Percentiles rank a stretch among this genome's conserved stretches.
Conservation (phyloP, 2,113 vertebrate species). For the Dasyprocta punctata region DNA sequence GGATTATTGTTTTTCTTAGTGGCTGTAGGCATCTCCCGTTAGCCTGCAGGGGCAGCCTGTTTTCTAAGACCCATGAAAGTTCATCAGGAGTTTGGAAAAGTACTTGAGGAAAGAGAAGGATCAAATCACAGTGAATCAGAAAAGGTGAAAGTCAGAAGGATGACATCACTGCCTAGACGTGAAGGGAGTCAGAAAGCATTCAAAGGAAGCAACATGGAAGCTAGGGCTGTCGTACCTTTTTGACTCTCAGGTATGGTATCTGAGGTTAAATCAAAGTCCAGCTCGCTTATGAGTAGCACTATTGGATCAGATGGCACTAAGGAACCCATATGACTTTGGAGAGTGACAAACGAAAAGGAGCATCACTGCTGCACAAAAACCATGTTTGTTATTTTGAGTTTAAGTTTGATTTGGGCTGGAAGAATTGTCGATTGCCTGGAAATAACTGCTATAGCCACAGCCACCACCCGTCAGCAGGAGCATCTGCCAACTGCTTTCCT, state of each 20-base stretch:
- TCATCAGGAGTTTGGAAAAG: not conserved
- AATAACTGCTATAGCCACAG: conserved; percentile 36
- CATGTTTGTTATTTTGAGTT: conserved; percentile 69
- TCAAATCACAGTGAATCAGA: not conserved
- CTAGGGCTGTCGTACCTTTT: not conserved
- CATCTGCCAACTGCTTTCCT: conserved; percentile 69
- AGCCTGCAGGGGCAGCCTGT: not conserved
- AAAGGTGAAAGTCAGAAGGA: not conserved
- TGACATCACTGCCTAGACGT: too few species aligned
- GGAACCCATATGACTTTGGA: not conserved
- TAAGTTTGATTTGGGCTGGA: conserved; percentile 63
- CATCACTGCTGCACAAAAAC: conserved; percentile 35
- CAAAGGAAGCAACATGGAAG: not conserved
- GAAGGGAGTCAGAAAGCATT: not conserved
- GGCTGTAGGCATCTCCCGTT: not conserved
- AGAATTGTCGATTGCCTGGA: conserved; percentile 66
- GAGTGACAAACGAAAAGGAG: conserved; percentile 44
- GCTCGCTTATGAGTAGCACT: not conserved
- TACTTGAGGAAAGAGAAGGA: not conserved
- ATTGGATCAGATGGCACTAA: not conserved
- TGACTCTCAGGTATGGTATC: not conserved
- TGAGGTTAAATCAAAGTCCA: not conserved
- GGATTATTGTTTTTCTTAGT: conserved; percentile 9
- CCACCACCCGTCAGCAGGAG: conserved; percentile 66
- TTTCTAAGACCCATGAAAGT: not conserved